Base-by-base conservation (phyloP, 35 echinoderm and acorn worm species). In the Lytechinus variegatus region DNA sequence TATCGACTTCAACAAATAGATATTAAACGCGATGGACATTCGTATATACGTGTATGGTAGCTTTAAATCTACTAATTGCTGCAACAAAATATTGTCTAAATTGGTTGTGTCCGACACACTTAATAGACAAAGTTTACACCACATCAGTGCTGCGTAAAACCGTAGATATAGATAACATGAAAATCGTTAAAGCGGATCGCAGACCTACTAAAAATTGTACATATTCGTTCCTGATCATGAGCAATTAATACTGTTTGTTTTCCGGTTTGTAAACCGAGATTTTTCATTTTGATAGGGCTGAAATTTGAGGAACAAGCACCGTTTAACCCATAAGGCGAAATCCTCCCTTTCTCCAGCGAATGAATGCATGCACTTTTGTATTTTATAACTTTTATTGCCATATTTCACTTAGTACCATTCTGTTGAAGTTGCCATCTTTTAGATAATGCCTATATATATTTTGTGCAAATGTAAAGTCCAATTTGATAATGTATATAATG, bases 31-130 rank as follows among this genome's bases (percentile, higher is more conserved):
- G 14, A 79, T 79, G 19, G n/a, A 8, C n/a, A 79, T 19, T 79
- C 6, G 19, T 79, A 19, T n/a, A n/a, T 79, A 79, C n/a, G 19
- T 79, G 66, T 79, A 79, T 79, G 66, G 66, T 79, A 79, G 66
- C 66, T 79, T 79, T 79, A 79, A 79, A 79, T 24, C 66, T 79
- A 79, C 66, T 24, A 79, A 79, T 79, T 79, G 66, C 66, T 79
- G 66, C 66, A 79, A 79, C 19, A n/a, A 79, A 44, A 44, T 44
- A 44, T 44, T 79, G 66, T 79, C 66, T 79, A 24, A 4, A 5
- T n/a, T 44, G 33, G 33, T 44, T n/a, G 19, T 79, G 66, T 16
- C n/a, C 2, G 21, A 79, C 66, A 79, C 66, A 21, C 16, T 16
- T 6, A 1, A 44, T 7, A 79, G 66, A 79, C 66, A 24, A 24